Base-by-base conservation (phyloP, 2,113 vertebrate species). In the Nerophis lumbriciformis region DNA sequence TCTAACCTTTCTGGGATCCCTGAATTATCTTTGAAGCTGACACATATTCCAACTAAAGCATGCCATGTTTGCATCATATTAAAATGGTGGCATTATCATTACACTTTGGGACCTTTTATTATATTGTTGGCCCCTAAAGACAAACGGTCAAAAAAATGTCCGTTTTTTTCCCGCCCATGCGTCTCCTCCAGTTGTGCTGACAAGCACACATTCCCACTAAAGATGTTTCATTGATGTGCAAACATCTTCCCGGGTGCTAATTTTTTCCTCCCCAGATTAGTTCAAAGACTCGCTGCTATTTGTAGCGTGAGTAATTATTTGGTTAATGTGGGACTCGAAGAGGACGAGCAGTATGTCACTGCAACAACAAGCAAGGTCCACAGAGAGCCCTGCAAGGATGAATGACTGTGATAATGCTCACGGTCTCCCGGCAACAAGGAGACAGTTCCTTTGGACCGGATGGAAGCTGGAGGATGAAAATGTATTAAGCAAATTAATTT, bases 401-500 rank as follows among this genome's bases (percentile, higher is more conserved):
- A 85, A 84, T 82, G 77, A 79, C 63, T 65, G 53, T 72, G 75
- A 82, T 82, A 75, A 82, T 71, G 71, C 66, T 52, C 58, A 36
- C 51, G 52, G 77, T 88, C 80, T 84, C 83, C 63, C 51, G 19
- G 69, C 83, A 79, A 82, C 66, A 72, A 61, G 63, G 53, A 85
- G 71, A 67, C 61, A 71, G 73, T 48, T 76, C 68, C 65, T 71
- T 85, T 77, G 74, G 66, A 81, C 53, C 72, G 60, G 60, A 75
- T 60, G 62, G 75, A 83, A 84, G 73, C 65, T 61, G 59, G 62
- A 76, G 77, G 76, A 87, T 80, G 76, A 66, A 83, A 82, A 79
- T 65, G 75, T 84, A 88, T 85, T 76, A 73, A 71, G 65, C 72
- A 77, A 84, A 85, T 87, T 85, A 89, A 90, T 88, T 86, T 78